These are phyloP conservation scores for Lasioglossum oenotherae DNA, from an alignment of 2,888 invertebrate genomes.

Conservation along the genomic window DNA sequence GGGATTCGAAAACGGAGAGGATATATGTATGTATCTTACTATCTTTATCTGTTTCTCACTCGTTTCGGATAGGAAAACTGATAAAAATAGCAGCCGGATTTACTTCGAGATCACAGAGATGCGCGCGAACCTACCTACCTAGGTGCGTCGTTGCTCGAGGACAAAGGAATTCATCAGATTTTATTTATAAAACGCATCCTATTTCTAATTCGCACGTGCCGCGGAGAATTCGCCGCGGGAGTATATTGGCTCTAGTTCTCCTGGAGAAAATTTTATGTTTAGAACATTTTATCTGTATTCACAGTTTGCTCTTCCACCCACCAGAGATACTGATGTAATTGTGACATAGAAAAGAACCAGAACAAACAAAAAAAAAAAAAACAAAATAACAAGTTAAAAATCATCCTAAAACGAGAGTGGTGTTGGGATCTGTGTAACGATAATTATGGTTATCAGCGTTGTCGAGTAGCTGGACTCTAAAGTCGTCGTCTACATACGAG, in stretches of 20 bases:
- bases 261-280: constrained; percentile 67
- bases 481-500: not conserved
- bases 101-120: not conserved
- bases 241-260: constrained; percentile 57
- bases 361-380: not conserved
- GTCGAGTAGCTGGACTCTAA: not conserved
- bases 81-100: constrained; percentile 26
- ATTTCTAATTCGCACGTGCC: constrained; percentile 62
- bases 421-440: constrained; percentile 5
- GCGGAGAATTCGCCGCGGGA: not conserved
- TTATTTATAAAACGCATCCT: constrained; percentile 67
- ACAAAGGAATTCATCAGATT: constrained; percentile 50
- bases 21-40: not conserved
- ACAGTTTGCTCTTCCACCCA: not conserved
- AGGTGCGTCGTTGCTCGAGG: constrained; percentile 54
- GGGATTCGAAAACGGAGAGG: not conserved
- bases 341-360: not conserved
- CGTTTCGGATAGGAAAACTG: constrained; percentile 15
- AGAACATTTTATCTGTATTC: constrained; percentile 39
- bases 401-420: not conserved
- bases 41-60: not conserved
- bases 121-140: not conserved
- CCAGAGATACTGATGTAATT: constrained; percentile 33
- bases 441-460: constrained; percentile 29
- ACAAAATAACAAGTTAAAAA: not conserved